These are phyloP conservation scores for Protodeltote pygarga DNA, from an alignment of 2,888 invertebrate species.

Conservation along the genomic window DNA sequence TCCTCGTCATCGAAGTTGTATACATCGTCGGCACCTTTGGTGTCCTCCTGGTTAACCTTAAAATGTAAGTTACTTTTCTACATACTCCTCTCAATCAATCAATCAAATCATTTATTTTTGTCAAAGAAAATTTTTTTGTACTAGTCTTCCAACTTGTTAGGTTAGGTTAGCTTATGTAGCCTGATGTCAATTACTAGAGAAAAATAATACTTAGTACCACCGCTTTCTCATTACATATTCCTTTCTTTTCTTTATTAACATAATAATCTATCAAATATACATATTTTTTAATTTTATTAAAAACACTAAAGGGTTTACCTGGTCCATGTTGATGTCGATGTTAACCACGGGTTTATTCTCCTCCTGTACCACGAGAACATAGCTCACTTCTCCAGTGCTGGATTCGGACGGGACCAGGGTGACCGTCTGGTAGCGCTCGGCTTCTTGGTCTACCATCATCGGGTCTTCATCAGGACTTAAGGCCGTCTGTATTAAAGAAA, in stretches of 20 bases:
- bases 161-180: too few species aligned
- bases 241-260: too few species aligned
- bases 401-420: slow-evolving; percentile 94
- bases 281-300: too few species aligned
- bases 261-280: too few species aligned
- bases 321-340: slow-evolving; percentile 65
- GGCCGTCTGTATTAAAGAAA: slow-evolving; percentile 12
- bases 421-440: slow-evolving; percentile 92
- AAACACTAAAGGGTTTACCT: slow-evolving; percentile 62
- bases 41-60: slow-evolving; percentile 57
- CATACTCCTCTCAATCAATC: too few species aligned
- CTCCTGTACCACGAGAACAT: slow-evolving; percentile 94
- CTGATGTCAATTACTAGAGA: too few species aligned
- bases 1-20: slow-evolving; percentile 92
- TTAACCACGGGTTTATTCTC: slow-evolving; percentile 86
- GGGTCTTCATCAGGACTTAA: slow-evolving; percentile 49
- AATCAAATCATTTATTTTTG: too few species aligned
- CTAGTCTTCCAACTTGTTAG: too few species aligned
- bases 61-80: too few species aligned
- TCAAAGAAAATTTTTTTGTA: too few species aligned
- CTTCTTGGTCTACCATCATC: slow-evolving; percentile 55
- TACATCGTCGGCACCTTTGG: slow-evolving; percentile 84
- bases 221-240: too few species aligned
- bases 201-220: too few species aligned
- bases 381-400: slow-evolving; percentile 93